These are phyloP conservation scores for Aphyosemion australe DNA, from an alignment of 2,113 vertebrate genomes.

Conservation along the genomic window DNA sequence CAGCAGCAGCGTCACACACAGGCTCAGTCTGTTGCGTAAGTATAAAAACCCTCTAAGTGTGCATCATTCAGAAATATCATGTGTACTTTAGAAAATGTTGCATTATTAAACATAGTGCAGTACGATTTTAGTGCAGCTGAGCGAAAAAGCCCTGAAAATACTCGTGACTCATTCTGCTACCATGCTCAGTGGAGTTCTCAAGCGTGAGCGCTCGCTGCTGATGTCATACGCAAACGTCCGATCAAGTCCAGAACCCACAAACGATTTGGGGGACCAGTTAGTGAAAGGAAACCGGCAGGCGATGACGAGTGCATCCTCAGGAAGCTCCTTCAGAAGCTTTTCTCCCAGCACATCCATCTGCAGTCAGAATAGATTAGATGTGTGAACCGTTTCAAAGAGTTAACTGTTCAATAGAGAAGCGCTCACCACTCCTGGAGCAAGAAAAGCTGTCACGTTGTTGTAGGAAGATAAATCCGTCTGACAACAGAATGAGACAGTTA, in stretches of 20 bases:
- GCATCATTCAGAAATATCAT: slow-evolving; percentile 1
- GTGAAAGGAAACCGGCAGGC: slow-evolving; percentile 75
- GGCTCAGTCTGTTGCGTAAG: not conserved
- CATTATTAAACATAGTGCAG: not conserved
- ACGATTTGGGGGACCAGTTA: slow-evolving; percentile 60
- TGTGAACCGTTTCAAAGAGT: not conserved
- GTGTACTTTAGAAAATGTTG: not conserved
- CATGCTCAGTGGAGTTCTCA: not conserved
- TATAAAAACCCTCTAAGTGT: slow-evolving; percentile 10
- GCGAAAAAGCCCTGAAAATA: not conserved
- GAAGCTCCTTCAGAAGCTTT: slow-evolving; percentile 76
- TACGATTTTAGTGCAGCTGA: slow-evolving; percentile 2
- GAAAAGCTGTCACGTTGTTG: slow-evolving; percentile 79
- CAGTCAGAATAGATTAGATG: not conserved
- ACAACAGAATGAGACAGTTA: slow-evolving; percentile 11
- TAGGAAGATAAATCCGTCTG: slow-evolving; percentile 77
- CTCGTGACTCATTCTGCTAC: not conserved
- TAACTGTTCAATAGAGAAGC: not conserved
- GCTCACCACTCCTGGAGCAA: slow-evolving; percentile 78
- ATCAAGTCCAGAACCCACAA: slow-evolving; percentile 68
- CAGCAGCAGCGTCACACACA: not conserved
- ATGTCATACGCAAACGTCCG: slow-evolving; percentile 78
- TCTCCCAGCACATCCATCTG: slow-evolving; percentile 76
- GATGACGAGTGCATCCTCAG: slow-evolving; percentile 66
- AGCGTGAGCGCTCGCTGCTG: slow-evolving; percentile 36